A percentile compares a stretch with the other conserved stretches of the same genome.
Evolutionary conservation across 2,888 invertebrate species (phyloP).

Genomic region (Ornithoptera alexandrae): DNA sequence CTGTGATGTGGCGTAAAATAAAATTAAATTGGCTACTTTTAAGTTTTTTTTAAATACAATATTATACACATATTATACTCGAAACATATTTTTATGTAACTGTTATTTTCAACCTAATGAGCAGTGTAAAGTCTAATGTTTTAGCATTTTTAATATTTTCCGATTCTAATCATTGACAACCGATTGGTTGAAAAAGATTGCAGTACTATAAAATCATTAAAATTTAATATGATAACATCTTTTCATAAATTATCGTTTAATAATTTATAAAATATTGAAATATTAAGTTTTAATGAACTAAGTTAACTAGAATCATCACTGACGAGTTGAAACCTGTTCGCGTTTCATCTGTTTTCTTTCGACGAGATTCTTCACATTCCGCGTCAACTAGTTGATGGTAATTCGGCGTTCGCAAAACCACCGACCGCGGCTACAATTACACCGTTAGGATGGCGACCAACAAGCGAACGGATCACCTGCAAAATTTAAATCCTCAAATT

Average conservation of each 20-base stretch:
- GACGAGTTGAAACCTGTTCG: constrained; percentile 1
- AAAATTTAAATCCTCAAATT: constrained; percentile 5
- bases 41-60: too few species aligned
- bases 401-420: constrained; percentile 23
- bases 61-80: too few species aligned
- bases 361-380: constrained; percentile 22
- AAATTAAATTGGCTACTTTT: too few species aligned
- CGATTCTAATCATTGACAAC: neutral
- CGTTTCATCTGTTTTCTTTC: constrained; percentile 6
- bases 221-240: neutral
- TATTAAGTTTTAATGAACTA: neutral
- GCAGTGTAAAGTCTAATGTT: neutral
- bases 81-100: too few species aligned
- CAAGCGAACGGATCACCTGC: constrained; percentile 13
- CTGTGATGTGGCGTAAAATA: neutral
- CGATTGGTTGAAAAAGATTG: too few species aligned
- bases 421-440: neutral
- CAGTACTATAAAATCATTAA: too few species aligned
- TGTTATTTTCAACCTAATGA: too few species aligned
- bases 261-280: neutral
- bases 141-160: neutral
- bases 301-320: neutral
- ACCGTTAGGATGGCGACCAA: constrained; percentile 20
- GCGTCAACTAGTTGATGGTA: constrained; percentile 8
- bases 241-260: neutral